A percentile compares a stretch with the other conserved stretches of the same genome.
phyloP scores from a whole-genome alignment of 2,888 invertebrate genomes.

The Rhagophthalmus giganteus region DNA sequence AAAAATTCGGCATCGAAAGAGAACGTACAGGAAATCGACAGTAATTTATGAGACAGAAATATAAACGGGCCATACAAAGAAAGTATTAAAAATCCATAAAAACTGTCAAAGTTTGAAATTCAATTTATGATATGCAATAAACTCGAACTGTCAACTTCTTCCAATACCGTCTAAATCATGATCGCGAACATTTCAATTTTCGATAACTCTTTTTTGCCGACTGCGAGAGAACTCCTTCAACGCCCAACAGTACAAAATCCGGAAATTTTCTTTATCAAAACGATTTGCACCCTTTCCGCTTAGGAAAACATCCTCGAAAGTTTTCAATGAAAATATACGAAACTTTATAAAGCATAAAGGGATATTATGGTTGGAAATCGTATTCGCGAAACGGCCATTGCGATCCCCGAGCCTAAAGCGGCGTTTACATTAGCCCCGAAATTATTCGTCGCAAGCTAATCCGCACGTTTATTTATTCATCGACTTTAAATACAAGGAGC shows the following conservation, averaged over 20 bases:
- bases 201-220: conserved; percentile 30
- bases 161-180: conserved; percentile 28
- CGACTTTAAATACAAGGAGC: no score
- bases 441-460: no score
- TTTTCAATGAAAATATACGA: no score
- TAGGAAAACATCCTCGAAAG: conserved; percentile 2
- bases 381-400: no score
- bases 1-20: no score
- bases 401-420: no score
- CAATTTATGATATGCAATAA: conserved; percentile 38
- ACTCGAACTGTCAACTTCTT: conserved; percentile 27
- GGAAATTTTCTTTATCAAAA: conserved; percentile 17
- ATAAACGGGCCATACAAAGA: conserved; percentile 15
- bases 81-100: conserved; percentile 42
- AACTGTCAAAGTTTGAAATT: conserved; percentile 37
- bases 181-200: conserved; percentile 30
- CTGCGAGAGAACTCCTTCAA: conserved; percentile 10
- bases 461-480: no score
- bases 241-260: conserved; percentile 11
- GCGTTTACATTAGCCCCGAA: no score
- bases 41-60: neutral
- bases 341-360: no score
- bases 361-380: no score
- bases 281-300: conserved; percentile 12
- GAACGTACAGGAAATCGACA: no score